Conservation (phyloP, 2,797 vertebrate genomes). For the Anguilla megastoma region DNA sequence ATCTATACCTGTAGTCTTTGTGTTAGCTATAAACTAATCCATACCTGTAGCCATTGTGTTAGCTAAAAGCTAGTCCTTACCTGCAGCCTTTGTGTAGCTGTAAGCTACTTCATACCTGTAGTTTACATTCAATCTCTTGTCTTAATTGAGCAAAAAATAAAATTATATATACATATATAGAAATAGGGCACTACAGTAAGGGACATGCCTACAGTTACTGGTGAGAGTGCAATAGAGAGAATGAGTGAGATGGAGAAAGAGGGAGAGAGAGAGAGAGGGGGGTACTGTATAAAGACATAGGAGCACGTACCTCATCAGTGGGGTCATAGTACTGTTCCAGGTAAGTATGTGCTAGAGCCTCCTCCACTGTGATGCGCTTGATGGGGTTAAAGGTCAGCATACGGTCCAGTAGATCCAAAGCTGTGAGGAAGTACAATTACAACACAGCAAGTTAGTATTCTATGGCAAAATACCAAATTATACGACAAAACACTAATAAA, state of each 20-base stretch:
- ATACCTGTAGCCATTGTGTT: too few species aligned
- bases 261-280: background rate
- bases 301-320: constrained; percentile 75
- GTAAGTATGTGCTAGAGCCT: constrained; percentile 87
- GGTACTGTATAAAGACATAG: constrained; percentile 62
- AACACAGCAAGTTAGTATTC: constrained; percentile 67
- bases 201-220: too few species aligned
- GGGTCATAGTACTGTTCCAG: constrained; percentile 89
- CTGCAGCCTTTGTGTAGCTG: too few species aligned
- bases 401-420: constrained; percentile 82
- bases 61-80: too few species aligned
- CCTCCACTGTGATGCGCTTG: constrained; percentile 86
- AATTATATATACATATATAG: too few species aligned
- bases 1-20: too few species aligned
- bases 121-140: too few species aligned
- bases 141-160: too few species aligned
- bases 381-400: constrained; percentile 92
- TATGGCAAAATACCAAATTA: constrained; percentile 63
- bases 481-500: too few species aligned
- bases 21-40: too few species aligned
- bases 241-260: background rate
- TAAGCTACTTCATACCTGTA: too few species aligned
- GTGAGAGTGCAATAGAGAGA: background rate
- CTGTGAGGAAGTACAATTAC: constrained; percentile 62
- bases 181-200: too few species aligned